phyloP scores from a whole-genome alignment of 2,888 invertebrate genomes.

The Callinectes sapidus region DNA sequence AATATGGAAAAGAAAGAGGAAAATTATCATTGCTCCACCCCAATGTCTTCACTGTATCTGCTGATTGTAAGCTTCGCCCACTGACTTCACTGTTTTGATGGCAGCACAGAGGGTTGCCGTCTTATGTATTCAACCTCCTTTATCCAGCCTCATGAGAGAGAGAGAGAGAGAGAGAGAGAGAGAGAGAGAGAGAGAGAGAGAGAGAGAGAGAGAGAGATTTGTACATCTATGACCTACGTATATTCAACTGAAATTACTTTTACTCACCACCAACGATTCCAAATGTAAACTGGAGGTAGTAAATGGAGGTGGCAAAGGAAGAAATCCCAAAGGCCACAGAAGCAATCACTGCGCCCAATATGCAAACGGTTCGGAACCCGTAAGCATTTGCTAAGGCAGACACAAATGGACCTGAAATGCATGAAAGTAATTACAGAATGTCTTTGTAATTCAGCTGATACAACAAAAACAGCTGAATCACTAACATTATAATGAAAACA shows the following conservation, averaged over 20 bases:
- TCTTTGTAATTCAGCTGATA: not conserved
- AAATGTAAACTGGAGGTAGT: conserved; percentile 87
- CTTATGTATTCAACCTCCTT: too few species aligned
- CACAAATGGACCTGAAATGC: conserved; percentile 87
- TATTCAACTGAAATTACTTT: too few species aligned
- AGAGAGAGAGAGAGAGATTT: not conserved
- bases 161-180: too few species aligned
- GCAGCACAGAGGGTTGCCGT: too few species aligned
- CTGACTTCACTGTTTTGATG: too few species aligned
- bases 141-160: too few species aligned
- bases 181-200: too few species aligned
- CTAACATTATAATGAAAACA: not conserved
- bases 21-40: too few species aligned
- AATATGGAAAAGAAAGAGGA: too few species aligned
- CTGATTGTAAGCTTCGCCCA: too few species aligned
- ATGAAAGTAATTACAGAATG: not conserved
- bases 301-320: conserved; percentile 84
- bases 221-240: not conserved
- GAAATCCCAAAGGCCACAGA: conserved; percentile 83
- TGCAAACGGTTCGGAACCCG: conserved; percentile 92
- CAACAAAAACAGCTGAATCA: not conserved
- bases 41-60: too few species aligned
- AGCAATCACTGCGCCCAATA: conserved; percentile 87
- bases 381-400: conserved; percentile 94
- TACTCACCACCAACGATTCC: conserved; percentile 87